Conservation (phyloP, 2,113 vertebrate genomes). For the Lepus europaeus region DNA sequence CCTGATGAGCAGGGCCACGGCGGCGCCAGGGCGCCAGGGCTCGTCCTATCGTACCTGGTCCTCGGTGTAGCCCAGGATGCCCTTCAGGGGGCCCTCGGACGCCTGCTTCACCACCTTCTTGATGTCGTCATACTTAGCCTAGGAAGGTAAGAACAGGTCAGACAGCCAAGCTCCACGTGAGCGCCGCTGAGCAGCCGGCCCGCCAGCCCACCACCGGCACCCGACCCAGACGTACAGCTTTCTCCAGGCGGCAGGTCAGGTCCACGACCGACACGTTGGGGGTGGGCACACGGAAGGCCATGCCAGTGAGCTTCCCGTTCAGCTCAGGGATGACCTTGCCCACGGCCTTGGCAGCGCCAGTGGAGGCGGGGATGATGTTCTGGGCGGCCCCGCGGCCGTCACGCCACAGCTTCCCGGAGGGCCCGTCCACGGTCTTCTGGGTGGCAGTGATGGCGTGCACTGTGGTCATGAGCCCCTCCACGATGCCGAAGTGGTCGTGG, state of each 20-base stretch:
- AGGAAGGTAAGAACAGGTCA: neutral
- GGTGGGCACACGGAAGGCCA: conserved; percentile 99
- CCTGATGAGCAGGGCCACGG: rapidly evolving
- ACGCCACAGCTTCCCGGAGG: conserved; percentile 96
- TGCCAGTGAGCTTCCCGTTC: conserved; percentile 97
- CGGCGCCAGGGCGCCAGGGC: too few species aligned
- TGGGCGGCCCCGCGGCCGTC: conserved; percentile 96
- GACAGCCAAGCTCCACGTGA: neutral
- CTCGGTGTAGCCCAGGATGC: conserved; percentile 96
- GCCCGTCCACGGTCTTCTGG: conserved; percentile 98
- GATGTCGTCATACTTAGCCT: conserved; percentile 98
- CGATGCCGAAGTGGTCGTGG: conserved; percentile 95
- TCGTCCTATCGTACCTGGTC: conserved; percentile 89
- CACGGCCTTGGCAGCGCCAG: conserved; percentile 97
- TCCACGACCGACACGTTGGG: conserved; percentile 98
- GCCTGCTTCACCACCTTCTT: conserved; percentile 97
- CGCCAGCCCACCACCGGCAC: rapidly evolving
- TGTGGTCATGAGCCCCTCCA: conserved; percentile 99
- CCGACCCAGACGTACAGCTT: conserved; percentile 90
- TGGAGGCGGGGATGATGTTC: conserved; percentile 99
- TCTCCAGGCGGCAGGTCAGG: conserved; percentile 96
- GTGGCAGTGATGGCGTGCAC: conserved; percentile 98
- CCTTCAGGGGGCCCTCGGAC: conserved; percentile 95
- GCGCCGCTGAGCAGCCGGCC: rapidly evolving
- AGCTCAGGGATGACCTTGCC: conserved; percentile 98